These are phyloP conservation scores for Donacobius atricapilla DNA, from an alignment of 2,113 vertebrate genomes.

Conservation along the genomic window DNA sequence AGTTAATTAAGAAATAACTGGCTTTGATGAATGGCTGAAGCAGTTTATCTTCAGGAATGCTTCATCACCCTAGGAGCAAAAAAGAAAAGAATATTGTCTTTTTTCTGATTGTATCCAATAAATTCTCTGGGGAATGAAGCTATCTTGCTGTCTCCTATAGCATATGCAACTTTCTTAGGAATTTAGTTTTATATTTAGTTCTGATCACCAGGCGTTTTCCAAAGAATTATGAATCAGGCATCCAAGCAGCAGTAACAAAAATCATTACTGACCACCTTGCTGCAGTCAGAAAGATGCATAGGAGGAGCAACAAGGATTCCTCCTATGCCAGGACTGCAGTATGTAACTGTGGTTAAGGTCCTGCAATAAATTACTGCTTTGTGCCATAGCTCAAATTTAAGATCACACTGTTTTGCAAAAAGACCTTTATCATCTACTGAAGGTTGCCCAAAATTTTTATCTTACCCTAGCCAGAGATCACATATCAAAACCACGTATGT, in stretches of 20 bases:
- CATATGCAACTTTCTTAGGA: not conserved
- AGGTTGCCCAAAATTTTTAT: not conserved
- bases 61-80: not conserved
- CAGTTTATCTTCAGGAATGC: not conserved
- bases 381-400: not conserved
- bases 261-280: not conserved
- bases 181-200: not conserved
- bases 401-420: not conserved
- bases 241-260: not conserved
- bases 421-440: not conserved
- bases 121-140: not conserved
- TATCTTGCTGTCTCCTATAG: not conserved
- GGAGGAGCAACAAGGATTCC: not conserved
- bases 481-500: not conserved
- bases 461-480: not conserved
- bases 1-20: not conserved
- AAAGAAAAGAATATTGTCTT: not conserved
- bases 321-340: not conserved
- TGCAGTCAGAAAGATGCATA: no score
- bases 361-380: not conserved
- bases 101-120: not conserved
- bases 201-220: not conserved
- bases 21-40: not conserved
- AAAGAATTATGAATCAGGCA: not conserved
- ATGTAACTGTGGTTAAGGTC: not conserved